Base-by-base conservation (phyloP, 2,113 vertebrate genomes). In the Oryzias woworae region DNA sequence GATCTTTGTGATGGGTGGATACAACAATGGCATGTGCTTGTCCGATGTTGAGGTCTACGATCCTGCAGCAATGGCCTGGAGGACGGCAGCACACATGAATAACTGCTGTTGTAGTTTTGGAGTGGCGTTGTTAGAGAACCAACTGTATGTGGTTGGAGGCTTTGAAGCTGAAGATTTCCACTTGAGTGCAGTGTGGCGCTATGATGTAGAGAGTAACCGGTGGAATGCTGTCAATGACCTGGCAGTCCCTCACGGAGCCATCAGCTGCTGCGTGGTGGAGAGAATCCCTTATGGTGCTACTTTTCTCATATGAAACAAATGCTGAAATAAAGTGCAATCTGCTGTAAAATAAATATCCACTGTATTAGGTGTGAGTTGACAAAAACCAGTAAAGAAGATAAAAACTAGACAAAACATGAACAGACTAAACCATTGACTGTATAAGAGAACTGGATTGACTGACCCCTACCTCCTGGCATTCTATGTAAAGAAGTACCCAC, bases 141-240 rank as follows among this genome's bases (percentile, higher is more conserved):
- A 64, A 54, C 48, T 58, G 17, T 71, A 58, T 17, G 69, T 26
- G 24, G 69, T 22, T 0, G 69, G 69, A 17, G 69, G 69, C 22
- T 42, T 48, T 13, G 0, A 45, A 5, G 14, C 52, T 2, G 15
- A 16, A 8, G 12, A 4, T 0, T 7, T 17, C 14, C n/a, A 41
- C 3, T 3, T 7, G 17, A 16, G 51, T 49, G 20, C 13, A 3
- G 4, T 64, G 69, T 60, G 64, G 54, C 15, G 60, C 54, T 71
- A 58, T 7, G 69, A 71, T 10, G 16, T 23, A 5, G 41, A 46
- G 24, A 28, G 20, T 20, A 14, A 53, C 14, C 52, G 1, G 4
- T 64, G 61, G 61, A 1, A 48, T 17, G 2, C 0, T 1, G 49
- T 64, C 24, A 14, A 28, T 5, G 10, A 26, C 20, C 6, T 58